Percentiles rank a stretch among this genome's conserved stretches.
phyloP scores from a whole-genome alignment of 1,140 invertebrate species.

The Neelides sp. region DNA sequence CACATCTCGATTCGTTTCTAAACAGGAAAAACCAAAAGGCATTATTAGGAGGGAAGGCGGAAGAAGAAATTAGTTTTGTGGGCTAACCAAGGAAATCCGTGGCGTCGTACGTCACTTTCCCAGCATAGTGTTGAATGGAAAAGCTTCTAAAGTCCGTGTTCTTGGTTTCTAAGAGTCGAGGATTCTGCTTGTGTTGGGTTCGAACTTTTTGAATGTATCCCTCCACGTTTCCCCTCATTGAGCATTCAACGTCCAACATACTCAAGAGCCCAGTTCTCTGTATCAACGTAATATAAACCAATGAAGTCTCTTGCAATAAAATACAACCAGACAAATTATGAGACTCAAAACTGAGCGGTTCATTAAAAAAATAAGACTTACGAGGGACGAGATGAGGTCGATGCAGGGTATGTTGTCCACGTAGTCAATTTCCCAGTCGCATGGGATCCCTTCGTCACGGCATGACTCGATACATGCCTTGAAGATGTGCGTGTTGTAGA shows the following conservation, averaged over 20 bases:
- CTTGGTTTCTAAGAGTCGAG: slow-evolving; percentile 51
- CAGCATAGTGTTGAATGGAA: slow-evolving; percentile 82
- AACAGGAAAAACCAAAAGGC: slow-evolving; percentile 16
- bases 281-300: slow-evolving; percentile 7
- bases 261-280: slow-evolving; percentile 74
- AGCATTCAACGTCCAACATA: slow-evolving; percentile 86
- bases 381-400: slow-evolving; percentile 81
- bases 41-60: background rate
- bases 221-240: slow-evolving; percentile 69
- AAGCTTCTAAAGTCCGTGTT: slow-evolving; percentile 50
- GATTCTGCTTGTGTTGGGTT: slow-evolving; percentile 66
- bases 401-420: slow-evolving; percentile 92
- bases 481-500: slow-evolving; percentile 93
- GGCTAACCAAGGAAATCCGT: slow-evolving; percentile 60
- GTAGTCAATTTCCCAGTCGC: slow-evolving; percentile 82
- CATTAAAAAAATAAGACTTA: slow-evolving; percentile 36
- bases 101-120: slow-evolving; percentile 76
- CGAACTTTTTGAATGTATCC: slow-evolving; percentile 76
- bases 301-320: background rate
- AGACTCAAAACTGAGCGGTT: background rate
- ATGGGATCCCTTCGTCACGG: slow-evolving; percentile 80
- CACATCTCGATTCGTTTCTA: slow-evolving; percentile 79
- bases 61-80: background rate
- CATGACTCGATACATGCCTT: slow-evolving; percentile 88
- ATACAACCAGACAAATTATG: background rate